Conservation (phyloP, 2,888 invertebrate genomes). For the Stenoptilia bipunctidactyla region DNA sequence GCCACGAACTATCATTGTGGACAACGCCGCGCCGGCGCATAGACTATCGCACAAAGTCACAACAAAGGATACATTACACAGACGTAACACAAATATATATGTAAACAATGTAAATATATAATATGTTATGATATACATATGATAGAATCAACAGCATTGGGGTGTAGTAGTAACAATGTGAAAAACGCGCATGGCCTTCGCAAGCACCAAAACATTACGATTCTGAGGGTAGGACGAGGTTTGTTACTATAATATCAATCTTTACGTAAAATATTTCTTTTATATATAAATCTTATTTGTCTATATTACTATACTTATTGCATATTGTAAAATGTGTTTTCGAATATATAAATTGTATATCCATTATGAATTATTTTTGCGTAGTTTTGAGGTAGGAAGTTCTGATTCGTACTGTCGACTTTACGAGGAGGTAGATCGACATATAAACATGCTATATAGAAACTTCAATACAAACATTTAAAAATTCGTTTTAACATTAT, state of each 20-base stretch:
- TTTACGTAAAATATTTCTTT: conserved; percentile 63
- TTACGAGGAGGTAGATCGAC: conserved; percentile 15
- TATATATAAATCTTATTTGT: conserved; percentile 62
- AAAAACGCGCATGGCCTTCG: conserved; percentile 53
- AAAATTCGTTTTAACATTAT: conserved; percentile 65
- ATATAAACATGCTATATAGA: conserved; percentile 29
- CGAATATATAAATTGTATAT: conserved; percentile 52
- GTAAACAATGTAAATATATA: conserved; percentile 29
- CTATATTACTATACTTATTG: conserved; percentile 49
- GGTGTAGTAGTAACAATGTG: conserved; percentile 39
- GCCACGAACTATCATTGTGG: conserved; percentile 2
- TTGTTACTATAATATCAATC: conserved; percentile 48
- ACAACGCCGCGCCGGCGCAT: conserved; percentile 18
- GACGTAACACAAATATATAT: conserved; percentile 27
- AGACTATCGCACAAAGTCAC: conserved; percentile 17
- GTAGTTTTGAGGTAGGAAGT: conserved; percentile 67
- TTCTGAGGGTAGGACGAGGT: conserved; percentile 46
- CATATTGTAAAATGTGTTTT: conserved; percentile 49
- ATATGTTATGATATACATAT: conserved; percentile 32
- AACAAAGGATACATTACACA: conserved; percentile 4
- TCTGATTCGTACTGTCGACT: conserved; percentile 28
- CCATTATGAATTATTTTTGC: conserved; percentile 52
- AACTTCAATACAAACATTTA: conserved; percentile 50
- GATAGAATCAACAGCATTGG: conserved; percentile 35
- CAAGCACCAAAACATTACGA: conserved; percentile 51